These are phyloP conservation scores for Clarias pachynema DNA, from an alignment of 2,797 vertebrate genomes.

Conservation along the genomic window DNA sequence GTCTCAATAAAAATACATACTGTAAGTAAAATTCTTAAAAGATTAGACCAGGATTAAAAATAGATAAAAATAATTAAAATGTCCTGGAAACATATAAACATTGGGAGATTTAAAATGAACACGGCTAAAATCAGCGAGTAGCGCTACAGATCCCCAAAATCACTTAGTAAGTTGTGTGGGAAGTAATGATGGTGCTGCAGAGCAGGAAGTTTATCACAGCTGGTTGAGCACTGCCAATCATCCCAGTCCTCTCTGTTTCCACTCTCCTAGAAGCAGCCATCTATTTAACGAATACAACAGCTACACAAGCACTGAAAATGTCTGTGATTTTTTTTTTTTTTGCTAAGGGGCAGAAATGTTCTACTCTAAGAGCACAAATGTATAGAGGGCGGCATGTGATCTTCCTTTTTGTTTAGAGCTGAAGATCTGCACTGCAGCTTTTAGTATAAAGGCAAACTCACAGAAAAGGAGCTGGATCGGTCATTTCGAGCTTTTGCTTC, in stretches of 20 bases:
- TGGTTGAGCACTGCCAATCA: constrained; percentile 62
- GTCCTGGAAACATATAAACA: background rate
- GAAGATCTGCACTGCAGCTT: background rate
- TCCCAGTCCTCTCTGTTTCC: background rate
- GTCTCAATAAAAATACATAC: background rate
- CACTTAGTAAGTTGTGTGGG: constrained; percentile 87
- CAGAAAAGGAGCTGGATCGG: background rate
- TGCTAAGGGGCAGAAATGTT: background rate
- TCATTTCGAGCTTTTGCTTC: background rate
- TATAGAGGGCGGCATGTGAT: background rate
- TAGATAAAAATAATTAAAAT: no score
- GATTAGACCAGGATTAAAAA: background rate
- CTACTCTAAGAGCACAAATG: background rate
- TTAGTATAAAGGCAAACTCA: background rate
- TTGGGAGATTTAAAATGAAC: background rate
- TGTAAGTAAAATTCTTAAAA: background rate
- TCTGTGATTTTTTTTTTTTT: background rate
- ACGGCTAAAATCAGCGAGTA: constrained; percentile 47
- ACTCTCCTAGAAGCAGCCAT: background rate
- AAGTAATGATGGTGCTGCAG: constrained; percentile 75
- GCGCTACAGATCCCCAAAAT: constrained; percentile 81
- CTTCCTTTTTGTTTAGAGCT: background rate
- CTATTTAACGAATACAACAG: background rate
- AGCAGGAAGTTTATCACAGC: constrained; percentile 90
- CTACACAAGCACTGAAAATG: background rate